phyloP scores from a whole-genome alignment of 2,797 vertebrate species.

The Mionectes olivaceus region DNA sequence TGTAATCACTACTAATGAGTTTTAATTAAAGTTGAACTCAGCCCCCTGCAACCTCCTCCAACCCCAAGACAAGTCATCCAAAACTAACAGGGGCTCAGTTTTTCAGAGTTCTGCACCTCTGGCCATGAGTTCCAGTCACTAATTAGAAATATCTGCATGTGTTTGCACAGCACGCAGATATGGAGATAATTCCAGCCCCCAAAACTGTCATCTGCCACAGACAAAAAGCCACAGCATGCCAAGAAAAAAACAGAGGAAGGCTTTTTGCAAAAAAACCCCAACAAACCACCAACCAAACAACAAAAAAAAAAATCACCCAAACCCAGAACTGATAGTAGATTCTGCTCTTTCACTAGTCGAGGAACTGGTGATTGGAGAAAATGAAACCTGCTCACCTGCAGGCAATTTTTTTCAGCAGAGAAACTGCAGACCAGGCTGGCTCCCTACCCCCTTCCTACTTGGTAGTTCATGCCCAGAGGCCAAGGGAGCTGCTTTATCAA shows the following conservation, averaged over 20 bases:
- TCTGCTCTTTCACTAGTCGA: background rate
- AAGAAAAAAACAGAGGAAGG: background rate
- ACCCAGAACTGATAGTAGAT: background rate
- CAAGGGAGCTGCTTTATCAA: background rate
- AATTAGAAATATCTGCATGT: background rate
- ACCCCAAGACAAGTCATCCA: background rate
- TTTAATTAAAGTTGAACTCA: background rate
- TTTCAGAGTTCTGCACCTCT: background rate
- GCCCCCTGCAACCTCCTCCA: background rate
- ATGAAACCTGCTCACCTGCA: background rate
- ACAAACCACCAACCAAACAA: background rate
- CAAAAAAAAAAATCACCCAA: background rate
- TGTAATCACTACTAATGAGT: background rate
- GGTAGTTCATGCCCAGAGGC: background rate
- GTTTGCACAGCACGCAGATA: background rate
- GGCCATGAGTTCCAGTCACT: background rate
- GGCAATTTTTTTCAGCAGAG: background rate
- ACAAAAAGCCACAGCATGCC: background rate
- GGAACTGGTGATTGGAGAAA: background rate
- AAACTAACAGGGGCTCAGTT: background rate
- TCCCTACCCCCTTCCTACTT: background rate
- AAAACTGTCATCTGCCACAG: background rate
- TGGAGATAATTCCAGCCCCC: background rate
- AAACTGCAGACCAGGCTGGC: accelerated
- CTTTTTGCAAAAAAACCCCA: background rate